These are phyloP conservation scores for Calameuta pallipes DNA, from an alignment of 2,888 invertebrate species.

Conservation along the genomic window DNA sequence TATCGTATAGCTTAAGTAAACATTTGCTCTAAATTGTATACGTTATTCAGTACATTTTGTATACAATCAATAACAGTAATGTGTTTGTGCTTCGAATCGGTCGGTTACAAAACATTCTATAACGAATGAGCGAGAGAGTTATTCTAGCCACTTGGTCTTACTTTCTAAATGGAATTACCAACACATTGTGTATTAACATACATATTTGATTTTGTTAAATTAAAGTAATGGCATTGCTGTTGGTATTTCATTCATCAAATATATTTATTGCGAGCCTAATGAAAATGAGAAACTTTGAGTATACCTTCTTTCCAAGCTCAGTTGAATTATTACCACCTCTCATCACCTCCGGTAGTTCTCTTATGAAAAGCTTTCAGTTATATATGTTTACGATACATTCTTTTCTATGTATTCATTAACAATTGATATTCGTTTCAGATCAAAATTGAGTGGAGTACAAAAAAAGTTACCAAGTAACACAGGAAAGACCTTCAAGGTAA, in stretches of 20 bases:
- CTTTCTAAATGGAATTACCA: background rate
- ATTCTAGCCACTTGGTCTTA: background rate
- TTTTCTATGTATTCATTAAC: background rate
- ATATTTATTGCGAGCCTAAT: background rate
- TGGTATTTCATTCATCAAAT: background rate
- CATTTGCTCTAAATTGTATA: background rate
- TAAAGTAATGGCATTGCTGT: background rate
- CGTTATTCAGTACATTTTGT: background rate
- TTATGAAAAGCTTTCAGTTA: background rate
- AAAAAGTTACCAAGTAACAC: conserved; percentile 32
- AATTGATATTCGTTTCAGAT: conserved; percentile 38
- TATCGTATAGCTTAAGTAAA: background rate
- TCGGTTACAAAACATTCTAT: background rate
- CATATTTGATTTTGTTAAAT: background rate
- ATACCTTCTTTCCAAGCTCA: conserved; percentile 24
- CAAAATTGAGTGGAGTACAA: conserved; percentile 33
- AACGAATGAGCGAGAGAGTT: background rate
- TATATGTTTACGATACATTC: background rate
- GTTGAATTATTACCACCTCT: conserved; percentile 46
- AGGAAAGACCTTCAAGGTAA: conserved; percentile 45
- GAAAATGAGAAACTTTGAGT: conserved; percentile 25
- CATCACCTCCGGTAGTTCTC: conserved; percentile 53
- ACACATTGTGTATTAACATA: background rate
- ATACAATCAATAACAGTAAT: background rate
- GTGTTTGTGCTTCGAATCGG: background rate